Evolutionary conservation across 2,797 vertebrate genomes (phyloP), one percentile per base, ranked within the genome.

Genomic region (Ibycter americanus): DNA sequence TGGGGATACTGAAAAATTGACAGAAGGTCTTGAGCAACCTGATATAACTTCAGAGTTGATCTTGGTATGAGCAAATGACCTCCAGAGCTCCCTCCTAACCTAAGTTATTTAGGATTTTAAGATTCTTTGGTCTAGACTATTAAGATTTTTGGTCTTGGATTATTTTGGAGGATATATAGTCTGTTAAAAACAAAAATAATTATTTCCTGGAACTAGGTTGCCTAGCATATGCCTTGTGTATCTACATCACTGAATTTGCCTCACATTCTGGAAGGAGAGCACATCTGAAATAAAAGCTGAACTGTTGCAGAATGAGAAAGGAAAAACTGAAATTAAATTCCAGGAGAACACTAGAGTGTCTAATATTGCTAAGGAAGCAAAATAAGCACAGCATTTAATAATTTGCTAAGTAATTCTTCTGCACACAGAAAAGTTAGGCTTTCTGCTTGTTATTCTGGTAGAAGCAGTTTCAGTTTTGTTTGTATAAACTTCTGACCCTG

Each of bases 301-400:
- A 40, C 19, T 55, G 31, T 14, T 42, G 40, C 68, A 88, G 54
- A 93, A 82, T 46, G 54, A 82, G 73, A 84, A 90, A 67, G 18
- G 13, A 46, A 80, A 63, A 73, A 31, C 21, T 85, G 51, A 73
- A 94, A 76, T 58, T 87, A 51, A 79, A 10, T 89, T 79, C 34
- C 46, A 51, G 51, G 25, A 61, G 25, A 66, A 74, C 32, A 46
- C 26, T 54, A 38, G 36, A 72, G 34, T 38, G 13, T 32, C 16
- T 79, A 40, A 92, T 59, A 79, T 34, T 36, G 27, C 49, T 84
- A 87, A 92, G 23, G 38, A 85, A 95, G 72, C 29, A 89, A 85
- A 95, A 54, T 46, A 82, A 78, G 29, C 18, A 80, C 44, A 80
- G 44, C 25, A 66, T 59, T 93, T 26, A 51, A 82, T 26, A 85